Evolutionary conservation across 2,113 vertebrate species (phyloP).

Genomic region (Etia nguti): DNA sequence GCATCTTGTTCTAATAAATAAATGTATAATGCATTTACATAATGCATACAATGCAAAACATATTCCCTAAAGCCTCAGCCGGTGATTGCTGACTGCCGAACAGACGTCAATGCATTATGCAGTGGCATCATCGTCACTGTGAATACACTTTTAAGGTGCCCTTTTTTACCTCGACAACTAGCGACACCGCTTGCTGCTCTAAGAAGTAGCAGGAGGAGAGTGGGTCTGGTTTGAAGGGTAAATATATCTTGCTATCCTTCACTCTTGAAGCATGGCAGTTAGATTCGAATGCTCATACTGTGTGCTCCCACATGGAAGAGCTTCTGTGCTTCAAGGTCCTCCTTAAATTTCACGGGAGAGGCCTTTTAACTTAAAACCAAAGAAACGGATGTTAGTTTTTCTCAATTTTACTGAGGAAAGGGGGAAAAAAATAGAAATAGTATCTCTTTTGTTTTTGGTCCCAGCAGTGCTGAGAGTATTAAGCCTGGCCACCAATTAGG

Average conservation of each 20-base stretch:
- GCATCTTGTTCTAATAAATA: slow-evolving; percentile 47
- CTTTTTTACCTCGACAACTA: slow-evolving; percentile 38
- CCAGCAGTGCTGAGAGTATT: slow-evolving; percentile 41
- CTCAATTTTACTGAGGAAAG: not conserved
- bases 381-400: slow-evolving; percentile 18
- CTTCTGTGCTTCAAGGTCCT: slow-evolving; percentile 28
- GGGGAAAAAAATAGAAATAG: not conserved
- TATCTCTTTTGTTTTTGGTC: slow-evolving; percentile 41
- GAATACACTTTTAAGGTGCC: slow-evolving; percentile 29
- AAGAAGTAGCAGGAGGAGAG: not conserved
- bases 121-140: slow-evolving; percentile 8
- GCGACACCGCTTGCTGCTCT: not conserved
- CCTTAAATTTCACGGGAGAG: slow-evolving; percentile 43
- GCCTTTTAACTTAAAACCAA: slow-evolving; percentile 48
- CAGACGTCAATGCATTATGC: slow-evolving; percentile 54
- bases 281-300: not conserved
- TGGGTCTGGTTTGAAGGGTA: slow-evolving; percentile 8
- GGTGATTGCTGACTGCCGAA: slow-evolving; percentile 43
- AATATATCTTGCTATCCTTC: slow-evolving; percentile 1
- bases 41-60: slow-evolving; percentile 50
- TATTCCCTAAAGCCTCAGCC: slow-evolving; percentile 35
- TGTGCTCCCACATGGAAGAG: slow-evolving; percentile 22
- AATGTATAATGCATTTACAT: slow-evolving; percentile 52
- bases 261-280: slow-evolving; percentile 6
- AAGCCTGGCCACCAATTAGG: slow-evolving; percentile 60